phyloP scores from a whole-genome alignment of 2,797 vertebrate genomes.

The Sebastes iracundus region DNA sequence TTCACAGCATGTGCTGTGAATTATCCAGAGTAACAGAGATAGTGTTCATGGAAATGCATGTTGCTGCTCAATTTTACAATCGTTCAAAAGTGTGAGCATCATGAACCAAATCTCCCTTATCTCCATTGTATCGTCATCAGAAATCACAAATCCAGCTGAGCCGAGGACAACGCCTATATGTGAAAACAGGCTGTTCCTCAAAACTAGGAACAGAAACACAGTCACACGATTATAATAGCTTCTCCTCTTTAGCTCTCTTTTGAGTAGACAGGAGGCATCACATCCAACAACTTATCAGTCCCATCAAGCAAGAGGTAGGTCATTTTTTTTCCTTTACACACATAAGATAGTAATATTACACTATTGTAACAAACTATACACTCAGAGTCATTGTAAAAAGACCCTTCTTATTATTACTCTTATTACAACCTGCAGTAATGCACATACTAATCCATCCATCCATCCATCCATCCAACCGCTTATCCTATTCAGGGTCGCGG shows the following conservation, averaged over 20 bases:
- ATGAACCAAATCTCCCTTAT: neutral
- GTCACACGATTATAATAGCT: neutral
- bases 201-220: constrained; percentile 35
- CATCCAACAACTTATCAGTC: neutral
- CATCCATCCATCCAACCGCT: no score
- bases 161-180: neutral
- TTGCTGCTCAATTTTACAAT: neutral
- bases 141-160: neutral
- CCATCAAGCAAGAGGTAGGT: constrained; percentile 36
- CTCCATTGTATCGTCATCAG: neutral
- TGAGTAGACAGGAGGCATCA: neutral
- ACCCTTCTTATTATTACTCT: no score
- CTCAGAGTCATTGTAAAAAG: no score
- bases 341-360: neutral
- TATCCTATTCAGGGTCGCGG: no score
- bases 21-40: neutral
- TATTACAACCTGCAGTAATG: neutral
- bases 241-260: neutral
- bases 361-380: no score
- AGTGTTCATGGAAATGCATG: neutral
- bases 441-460: neutral
- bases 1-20: neutral
- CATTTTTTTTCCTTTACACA: neutral
- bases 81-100: neutral
- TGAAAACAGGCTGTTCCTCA: neutral